Base-by-base conservation (phyloP, 2,888 invertebrate genomes). In the Plutella xylostella region DNA sequence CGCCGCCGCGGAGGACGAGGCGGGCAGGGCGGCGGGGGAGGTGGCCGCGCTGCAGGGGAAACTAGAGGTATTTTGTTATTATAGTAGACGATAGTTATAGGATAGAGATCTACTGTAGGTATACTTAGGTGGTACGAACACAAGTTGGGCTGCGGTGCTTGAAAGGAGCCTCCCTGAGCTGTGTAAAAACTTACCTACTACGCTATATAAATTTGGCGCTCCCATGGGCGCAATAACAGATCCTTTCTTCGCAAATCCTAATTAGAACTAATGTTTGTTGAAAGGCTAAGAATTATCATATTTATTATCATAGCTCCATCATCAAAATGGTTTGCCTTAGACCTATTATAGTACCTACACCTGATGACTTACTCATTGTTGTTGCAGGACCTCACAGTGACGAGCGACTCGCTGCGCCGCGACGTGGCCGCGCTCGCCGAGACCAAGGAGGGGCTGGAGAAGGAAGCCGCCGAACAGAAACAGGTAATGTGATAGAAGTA, bases 1-100 rank as follows among this genome's bases (percentile, higher is more conserved):
- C 12, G 52, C 56, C 0, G 46, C 46, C 1, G 40, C 58, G 22
- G 63, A 63, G 33, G 60, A 58, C 6, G 54, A 55, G 9, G 50
- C 51, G 7, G 22, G 35, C 6, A 25, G 39, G 0, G 25, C 51
- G 2, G 39, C 42, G 1, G 28, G 48, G 1, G 41, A 43, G 21
- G 22, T 45, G 1, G 48, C 50, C 11, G 51, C 53, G 1, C 48
- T 61, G 30, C 49, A 56, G 31, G 15, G 19, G 11, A 45, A 56
- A 30, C 22, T 60, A 1, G 45, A 55, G 56, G 62, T 61, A 19
- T 20, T 15, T 21, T 17, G n/a, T n/a, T n/a, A 25, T 7, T 5
- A 25, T 25, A 25, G 11, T 7, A 25, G 25, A 25, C 11, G 25
- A 25, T 25, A 7, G 11, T 25, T 25, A 11, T 5, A 25, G 11